phyloP scores from a whole-genome alignment of 1,140 invertebrate species.

The Lepidurus packardi region DNA sequence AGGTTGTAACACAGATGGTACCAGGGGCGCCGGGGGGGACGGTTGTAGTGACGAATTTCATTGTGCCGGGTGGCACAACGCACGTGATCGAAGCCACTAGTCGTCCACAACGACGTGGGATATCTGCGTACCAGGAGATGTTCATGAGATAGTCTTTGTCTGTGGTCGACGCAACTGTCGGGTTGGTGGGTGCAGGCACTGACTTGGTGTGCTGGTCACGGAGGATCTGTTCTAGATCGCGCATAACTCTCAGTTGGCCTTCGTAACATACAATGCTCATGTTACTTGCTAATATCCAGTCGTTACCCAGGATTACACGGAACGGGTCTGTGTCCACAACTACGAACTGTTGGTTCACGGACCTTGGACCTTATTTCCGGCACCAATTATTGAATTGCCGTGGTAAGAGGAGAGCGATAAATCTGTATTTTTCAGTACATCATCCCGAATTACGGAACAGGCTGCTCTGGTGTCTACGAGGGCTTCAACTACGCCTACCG shows the following conservation, averaged over 20 bases:
- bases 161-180: background rate
- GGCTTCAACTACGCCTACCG: background rate
- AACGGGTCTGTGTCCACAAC: conserved; percentile 5
- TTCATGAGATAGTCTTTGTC: background rate
- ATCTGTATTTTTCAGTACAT: conserved; percentile 1
- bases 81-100: background rate
- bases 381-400: background rate
- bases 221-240: background rate
- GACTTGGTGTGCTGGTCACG: background rate
- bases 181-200: background rate
- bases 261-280: background rate
- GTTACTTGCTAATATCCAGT: conserved; percentile 9
- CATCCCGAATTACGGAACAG: conserved; percentile 11
- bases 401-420: background rate
- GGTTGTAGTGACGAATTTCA: background rate
- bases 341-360: background rate
- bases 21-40: background rate
- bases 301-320: conserved; percentile 10
- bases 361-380: background rate
- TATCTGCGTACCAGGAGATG: background rate
- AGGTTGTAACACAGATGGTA: background rate
- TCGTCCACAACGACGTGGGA: background rate
- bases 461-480: conserved; percentile 15
- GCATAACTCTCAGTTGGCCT: background rate
- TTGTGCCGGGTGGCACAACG: background rate